phyloP scores from a whole-genome alignment of 1,140 invertebrate genomes.

The Drosophila leontia region DNA sequence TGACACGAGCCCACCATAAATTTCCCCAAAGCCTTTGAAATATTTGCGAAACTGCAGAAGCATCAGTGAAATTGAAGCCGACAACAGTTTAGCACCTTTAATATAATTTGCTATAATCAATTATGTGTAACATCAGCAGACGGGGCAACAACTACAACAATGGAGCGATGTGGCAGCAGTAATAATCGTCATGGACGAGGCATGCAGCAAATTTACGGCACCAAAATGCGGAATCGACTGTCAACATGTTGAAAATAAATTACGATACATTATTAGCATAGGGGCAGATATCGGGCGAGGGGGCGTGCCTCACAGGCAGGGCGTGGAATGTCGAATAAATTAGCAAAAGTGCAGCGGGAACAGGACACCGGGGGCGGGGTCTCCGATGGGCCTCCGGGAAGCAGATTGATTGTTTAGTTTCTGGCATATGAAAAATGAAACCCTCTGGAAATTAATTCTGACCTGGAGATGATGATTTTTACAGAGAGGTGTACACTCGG shows the following conservation, averaged over 20 bases:
- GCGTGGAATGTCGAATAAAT: constrained; percentile 67
- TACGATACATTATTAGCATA: constrained; percentile 79
- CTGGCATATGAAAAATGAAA: constrained; percentile 34
- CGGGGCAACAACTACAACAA: constrained; percentile 11
- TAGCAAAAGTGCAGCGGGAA: constrained; percentile 39
- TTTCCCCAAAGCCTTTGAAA: constrained; percentile 13
- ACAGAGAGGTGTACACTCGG: constrained; percentile 18
- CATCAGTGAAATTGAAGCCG: constrained; percentile 26
- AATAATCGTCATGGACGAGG: constrained; percentile 58
- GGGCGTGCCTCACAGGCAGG: constrained; percentile 4
- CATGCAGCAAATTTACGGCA: constrained; percentile 68
- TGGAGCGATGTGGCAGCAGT: constrained; percentile 35
- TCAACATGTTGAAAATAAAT: constrained; percentile 79
- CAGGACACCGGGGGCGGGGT: background rate
- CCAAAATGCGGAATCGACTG: constrained; percentile 67
- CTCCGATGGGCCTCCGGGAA: background rate
- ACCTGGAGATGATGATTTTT: constrained; percentile 54
- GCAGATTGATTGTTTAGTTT: constrained; percentile 65
- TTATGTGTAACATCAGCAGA: constrained; percentile 66
- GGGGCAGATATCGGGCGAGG: constrained; percentile 34
- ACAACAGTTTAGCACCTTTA: constrained; percentile 70
- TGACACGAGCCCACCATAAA: constrained; percentile 16
- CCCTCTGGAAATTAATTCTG: constrained; percentile 17
- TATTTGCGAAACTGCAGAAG: constrained; percentile 26
- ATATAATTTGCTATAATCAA: constrained; percentile 75